A percentile compares a stretch with the other conserved stretches of the same genome.
Conservation (phyloP, 2,888 invertebrate genomes). For the Synergus umbraculus region DNA sequence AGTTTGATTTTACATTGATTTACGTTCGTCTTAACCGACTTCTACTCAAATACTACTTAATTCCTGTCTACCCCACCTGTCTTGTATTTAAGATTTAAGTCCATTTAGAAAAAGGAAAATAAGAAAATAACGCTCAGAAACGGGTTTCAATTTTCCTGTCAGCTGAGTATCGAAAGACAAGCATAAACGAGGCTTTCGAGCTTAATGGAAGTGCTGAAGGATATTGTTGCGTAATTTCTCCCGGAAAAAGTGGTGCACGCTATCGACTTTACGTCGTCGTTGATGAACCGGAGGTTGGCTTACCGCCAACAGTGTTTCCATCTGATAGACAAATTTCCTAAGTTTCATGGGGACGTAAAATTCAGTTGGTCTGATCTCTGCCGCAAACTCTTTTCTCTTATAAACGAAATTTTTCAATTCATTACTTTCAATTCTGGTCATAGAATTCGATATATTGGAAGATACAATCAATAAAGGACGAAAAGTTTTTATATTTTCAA, state of each 20-base stretch:
- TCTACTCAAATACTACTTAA: neutral
- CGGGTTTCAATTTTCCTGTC: neutral
- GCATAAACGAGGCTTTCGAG: neutral
- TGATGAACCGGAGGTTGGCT: slow-evolving; percentile 42
- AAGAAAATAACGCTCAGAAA: neutral
- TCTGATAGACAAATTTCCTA: slow-evolving; percentile 51
- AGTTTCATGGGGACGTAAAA: slow-evolving; percentile 43
- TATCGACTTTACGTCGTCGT: slow-evolving; percentile 6
- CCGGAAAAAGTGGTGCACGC: slow-evolving; percentile 22
- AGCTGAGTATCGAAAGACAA: slow-evolving; percentile 1
- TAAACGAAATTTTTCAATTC: neutral
- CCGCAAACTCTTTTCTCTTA: neutral
- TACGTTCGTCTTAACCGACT: neutral
- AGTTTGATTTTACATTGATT: neutral
- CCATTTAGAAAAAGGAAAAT: neutral
- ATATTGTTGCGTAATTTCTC: neutral
- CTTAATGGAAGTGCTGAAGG: neutral
- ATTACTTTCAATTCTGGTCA: neutral
- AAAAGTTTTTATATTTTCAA: neutral
- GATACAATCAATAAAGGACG: neutral
- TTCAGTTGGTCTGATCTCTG: neutral
- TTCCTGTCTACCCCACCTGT: neutral
- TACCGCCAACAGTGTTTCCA: slow-evolving; percentile 46
- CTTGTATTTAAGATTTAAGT: neutral
- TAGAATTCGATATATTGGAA: neutral